Conservation (phyloP, 2,888 invertebrate species). For the Harpagoxenus sublaevis region DNA sequence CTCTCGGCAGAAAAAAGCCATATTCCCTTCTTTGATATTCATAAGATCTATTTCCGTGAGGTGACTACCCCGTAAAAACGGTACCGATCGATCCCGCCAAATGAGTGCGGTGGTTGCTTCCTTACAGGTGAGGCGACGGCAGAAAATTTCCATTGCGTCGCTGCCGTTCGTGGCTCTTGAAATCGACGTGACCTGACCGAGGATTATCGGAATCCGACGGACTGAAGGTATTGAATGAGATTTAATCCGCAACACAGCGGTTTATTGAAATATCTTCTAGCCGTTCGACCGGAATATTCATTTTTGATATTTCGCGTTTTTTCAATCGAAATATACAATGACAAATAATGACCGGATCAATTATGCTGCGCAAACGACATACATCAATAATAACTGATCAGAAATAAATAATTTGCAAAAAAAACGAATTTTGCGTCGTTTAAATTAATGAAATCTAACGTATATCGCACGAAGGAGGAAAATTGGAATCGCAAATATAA, state of each 20-base stretch:
- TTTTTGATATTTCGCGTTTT: constrained; percentile 26
- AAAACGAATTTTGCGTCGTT: constrained; percentile 2
- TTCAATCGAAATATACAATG: background rate
- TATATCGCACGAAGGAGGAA: background rate
- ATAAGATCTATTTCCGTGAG: constrained; percentile 58
- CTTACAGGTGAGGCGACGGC: background rate
- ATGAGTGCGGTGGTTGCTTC: constrained; percentile 31
- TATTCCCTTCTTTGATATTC: constrained; percentile 54
- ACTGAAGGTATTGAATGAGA: constrained; percentile 39
- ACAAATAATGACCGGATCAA: constrained; percentile 21
- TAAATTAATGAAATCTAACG: constrained; percentile 20
- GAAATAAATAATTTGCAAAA: constrained; percentile 21
- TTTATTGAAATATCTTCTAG: constrained; percentile 46
- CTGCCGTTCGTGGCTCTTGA: constrained; percentile 2
- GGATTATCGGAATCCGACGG: constrained; percentile 39
- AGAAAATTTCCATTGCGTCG: constrained; percentile 23
- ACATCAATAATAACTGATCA: background rate
- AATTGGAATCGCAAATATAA: constrained; percentile 18
- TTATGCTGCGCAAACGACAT: constrained; percentile 12
- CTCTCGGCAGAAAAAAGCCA: constrained; percentile 10
- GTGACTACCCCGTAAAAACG: constrained; percentile 49
- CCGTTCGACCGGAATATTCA: constrained; percentile 2
- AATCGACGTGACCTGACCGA: constrained; percentile 41
- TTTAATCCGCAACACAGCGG: constrained; percentile 36
- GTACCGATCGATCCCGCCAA: constrained; percentile 33